Percentiles rank a stretch among this genome's conserved stretches.
Conservation (phyloP, 2,113 vertebrate species). For the Vimba vimba region DNA sequence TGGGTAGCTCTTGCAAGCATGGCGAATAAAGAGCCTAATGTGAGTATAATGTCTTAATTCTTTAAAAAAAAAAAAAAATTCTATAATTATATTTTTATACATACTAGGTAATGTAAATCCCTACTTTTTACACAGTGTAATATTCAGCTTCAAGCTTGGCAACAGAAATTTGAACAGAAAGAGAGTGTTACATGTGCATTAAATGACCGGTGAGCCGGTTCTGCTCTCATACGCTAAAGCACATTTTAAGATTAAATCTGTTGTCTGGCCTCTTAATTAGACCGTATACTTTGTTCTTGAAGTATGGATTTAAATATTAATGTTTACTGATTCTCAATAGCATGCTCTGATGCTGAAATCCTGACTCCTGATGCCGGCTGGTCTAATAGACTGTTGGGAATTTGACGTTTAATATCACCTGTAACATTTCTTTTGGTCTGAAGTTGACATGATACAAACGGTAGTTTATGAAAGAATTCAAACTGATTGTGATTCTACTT, state of each 20-base stretch:
- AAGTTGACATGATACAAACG: background rate
- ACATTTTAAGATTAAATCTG: background rate
- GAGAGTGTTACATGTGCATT: background rate
- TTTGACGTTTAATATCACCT: background rate
- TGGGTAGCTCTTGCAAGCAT: conserved; percentile 65
- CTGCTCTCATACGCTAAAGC: background rate
- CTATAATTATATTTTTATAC: background rate
- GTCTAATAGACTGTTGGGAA: background rate
- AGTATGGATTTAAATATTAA: background rate
- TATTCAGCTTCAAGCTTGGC: background rate
- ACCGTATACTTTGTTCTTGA: background rate
- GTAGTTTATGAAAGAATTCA: no score
- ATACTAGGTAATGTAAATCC: background rate
- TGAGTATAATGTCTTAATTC: conserved; percentile 58
- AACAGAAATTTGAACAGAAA: background rate
- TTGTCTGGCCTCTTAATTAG: background rate
- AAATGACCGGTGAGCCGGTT: background rate
- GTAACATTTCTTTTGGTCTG: background rate
- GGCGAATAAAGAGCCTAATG: conserved; percentile 72
- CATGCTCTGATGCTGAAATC: background rate
- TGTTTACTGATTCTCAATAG: background rate
- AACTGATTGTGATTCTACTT: no score
- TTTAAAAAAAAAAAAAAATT: background rate
- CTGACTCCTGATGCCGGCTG: background rate
- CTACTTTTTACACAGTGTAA: background rate